Conservation (phyloP, 2,797 vertebrate species). For the Decapterus maruadsi region DNA sequence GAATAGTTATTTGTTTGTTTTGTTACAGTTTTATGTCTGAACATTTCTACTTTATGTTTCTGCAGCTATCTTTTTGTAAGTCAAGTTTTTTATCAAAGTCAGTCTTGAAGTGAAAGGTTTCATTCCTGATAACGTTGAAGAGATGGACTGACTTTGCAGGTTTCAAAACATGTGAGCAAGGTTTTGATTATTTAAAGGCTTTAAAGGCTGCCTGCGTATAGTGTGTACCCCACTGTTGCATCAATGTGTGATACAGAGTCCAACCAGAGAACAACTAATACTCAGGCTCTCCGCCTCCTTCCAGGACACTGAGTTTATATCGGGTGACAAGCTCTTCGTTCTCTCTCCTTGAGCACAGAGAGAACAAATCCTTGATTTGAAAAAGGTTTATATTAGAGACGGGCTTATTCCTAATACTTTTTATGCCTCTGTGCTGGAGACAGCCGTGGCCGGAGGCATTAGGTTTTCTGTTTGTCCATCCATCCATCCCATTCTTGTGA, state of each 20-base stretch:
- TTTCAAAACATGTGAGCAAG: too few species aligned
- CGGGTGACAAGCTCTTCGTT: constrained; percentile 34
- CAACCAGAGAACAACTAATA: constrained; percentile 14
- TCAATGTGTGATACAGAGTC: constrained; percentile 19
- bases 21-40: too few species aligned
- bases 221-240: background rate
- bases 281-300: constrained; percentile 21
- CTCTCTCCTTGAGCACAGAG: background rate
- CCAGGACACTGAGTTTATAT: constrained; percentile 51
- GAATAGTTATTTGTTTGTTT: too few species aligned
- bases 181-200: too few species aligned
- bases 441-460: background rate
- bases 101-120: too few species aligned
- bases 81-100: too few species aligned
- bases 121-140: too few species aligned
- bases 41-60: too few species aligned
- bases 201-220: too few species aligned
- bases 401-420: background rate
- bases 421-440: background rate
- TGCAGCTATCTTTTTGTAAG: too few species aligned
- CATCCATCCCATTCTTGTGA: too few species aligned
- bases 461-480: background rate
- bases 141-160: too few species aligned
- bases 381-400: background rate
- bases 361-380: background rate